A percentile compares a stretch with the other conserved stretches of the same genome.
phyloP scores from a whole-genome alignment of 2,888 invertebrate species.

The Tinea trinotella region DNA sequence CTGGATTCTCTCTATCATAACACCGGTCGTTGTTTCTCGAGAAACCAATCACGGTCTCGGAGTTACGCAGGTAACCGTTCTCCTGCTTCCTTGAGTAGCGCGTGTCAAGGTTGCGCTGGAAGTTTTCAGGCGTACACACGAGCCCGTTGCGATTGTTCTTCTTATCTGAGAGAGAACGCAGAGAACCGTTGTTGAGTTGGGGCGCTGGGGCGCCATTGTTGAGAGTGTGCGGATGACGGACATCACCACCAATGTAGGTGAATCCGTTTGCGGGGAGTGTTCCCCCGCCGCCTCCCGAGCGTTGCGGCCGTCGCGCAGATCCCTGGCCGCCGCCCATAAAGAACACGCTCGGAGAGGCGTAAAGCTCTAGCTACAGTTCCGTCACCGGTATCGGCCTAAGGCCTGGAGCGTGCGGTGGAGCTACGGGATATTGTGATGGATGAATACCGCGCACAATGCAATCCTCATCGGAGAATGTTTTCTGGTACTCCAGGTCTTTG shows the following conservation, averaged over 20 bases:
- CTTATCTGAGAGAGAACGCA: constrained; percentile 63
- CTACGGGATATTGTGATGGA: constrained; percentile 66
- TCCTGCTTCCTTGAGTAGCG: constrained; percentile 67
- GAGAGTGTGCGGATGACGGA: constrained; percentile 61
- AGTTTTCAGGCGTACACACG: constrained; percentile 62
- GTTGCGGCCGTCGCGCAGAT: constrained; percentile 62
- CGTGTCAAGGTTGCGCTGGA: constrained; percentile 63
- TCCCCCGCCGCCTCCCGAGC: constrained; percentile 61
- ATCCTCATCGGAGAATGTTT: constrained; percentile 91
- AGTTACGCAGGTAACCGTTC: constrained; percentile 63
- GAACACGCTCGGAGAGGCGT: constrained; percentile 89
- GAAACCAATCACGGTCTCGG: constrained; percentile 59
- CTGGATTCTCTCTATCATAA: constrained; percentile 29
- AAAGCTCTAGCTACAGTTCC: constrained; percentile 96
- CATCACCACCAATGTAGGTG: constrained; percentile 81
- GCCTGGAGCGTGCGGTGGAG: constrained; percentile 63
- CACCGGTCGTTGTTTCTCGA: constrained; percentile 30
- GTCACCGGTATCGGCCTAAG: constrained; percentile 86
- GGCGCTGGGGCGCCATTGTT: constrained; percentile 66
- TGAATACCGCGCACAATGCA: constrained; percentile 80
- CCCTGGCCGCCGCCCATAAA: constrained; percentile 78
- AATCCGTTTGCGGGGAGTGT: constrained; percentile 81
- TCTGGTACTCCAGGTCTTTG: constrained; percentile 91
- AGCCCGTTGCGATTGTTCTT: constrained; percentile 46
- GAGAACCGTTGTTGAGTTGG: constrained; percentile 64